Evolutionary conservation across 2,113 vertebrate species (phyloP).

Genomic region (Salvelinus fontinalis): DNA sequence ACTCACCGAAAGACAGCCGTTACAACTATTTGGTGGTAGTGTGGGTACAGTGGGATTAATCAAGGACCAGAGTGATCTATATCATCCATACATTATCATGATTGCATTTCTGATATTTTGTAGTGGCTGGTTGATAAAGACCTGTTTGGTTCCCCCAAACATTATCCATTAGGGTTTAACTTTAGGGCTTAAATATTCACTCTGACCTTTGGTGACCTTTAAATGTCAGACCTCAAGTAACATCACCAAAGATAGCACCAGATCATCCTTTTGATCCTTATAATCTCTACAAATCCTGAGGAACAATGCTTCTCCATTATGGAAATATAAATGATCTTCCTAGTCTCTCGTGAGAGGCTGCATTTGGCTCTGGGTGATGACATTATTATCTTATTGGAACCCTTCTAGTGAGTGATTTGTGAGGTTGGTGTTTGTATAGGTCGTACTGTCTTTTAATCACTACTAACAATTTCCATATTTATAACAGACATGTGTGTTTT

Average conservation of each 20-base stretch:
- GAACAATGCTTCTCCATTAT: slow-evolving; percentile 49
- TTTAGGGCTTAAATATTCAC: not conserved
- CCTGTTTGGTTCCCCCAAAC: not conserved
- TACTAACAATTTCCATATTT: slow-evolving; percentile 49
- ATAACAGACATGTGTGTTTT: slow-evolving; percentile 42
- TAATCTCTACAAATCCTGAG: slow-evolving; percentile 51
- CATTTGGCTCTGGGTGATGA: no score
- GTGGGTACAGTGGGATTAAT: no score
- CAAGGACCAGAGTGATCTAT: not conserved
- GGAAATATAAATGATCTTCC: slow-evolving; percentile 34
- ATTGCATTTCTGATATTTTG: no score
- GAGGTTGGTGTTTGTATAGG: slow-evolving; percentile 9
- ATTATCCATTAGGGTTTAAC: not conserved
- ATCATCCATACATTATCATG: not conserved
- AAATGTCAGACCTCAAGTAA: slow-evolving; percentile 8
- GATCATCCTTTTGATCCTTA: slow-evolving; percentile 59
- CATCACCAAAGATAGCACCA: slow-evolving; percentile 16
- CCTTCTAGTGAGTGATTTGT: not conserved
- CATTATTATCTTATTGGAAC: no score
- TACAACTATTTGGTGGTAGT: no score
- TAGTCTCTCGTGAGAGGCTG: not conserved
- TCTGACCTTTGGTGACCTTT: slow-evolving; percentile 11
- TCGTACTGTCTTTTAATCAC: slow-evolving; percentile 19
- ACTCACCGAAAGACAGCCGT: no score
- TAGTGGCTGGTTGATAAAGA: no score